Base-by-base conservation (phyloP, 2,797 vertebrate genomes). In the Diglossa cyanea region DNA sequence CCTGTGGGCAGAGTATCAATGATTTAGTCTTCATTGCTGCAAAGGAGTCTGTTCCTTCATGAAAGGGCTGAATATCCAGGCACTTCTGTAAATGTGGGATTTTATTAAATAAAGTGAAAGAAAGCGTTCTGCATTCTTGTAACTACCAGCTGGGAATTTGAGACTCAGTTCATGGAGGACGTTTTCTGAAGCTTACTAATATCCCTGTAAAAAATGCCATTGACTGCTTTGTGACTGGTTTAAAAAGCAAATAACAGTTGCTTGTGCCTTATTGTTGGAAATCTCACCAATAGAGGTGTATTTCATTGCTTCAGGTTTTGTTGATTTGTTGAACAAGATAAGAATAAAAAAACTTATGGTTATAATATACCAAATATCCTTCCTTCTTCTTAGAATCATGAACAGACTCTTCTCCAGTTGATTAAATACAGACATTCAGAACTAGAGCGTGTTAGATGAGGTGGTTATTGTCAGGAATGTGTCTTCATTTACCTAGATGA, bases 261-360 rank as follows among this genome's bases (percentile, higher is more conserved):
- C 28, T 71, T 74, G 48, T 86, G 31, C 20, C 55, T 30, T 76
- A 3, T 23, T 50, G 14, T 53, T 85, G n/a, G 24, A 86, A 74
- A 35, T 81, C 12, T 79, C 35, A 12, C 26, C 31, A 15, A 10
- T 61, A 74, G 62, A 63, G 16, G 12, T 1, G 0, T 47, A 16
- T 61, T 60, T 91, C 11, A 28, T 42, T 80, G 48, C n/a, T 90
- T 85, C 42, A 53, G 79, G 45, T 30, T 89, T 91, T 18, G 55
- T 79, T 84, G 7, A 17, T 84, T 51, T 86, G 5, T 67, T 71
- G 53, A 86, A 72, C 35, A 67, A 60, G 18, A 15, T 58, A 70
- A 48, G 33, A 76, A 51, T 48, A 45, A 45, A 50, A 42, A 4
- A 2, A 0, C 2, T 7, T 5, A 17, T 45, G 15, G 5, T 47